phyloP scores from a whole-genome alignment of 2,797 vertebrate genomes.

The Brachyalestes nurse region DNA sequence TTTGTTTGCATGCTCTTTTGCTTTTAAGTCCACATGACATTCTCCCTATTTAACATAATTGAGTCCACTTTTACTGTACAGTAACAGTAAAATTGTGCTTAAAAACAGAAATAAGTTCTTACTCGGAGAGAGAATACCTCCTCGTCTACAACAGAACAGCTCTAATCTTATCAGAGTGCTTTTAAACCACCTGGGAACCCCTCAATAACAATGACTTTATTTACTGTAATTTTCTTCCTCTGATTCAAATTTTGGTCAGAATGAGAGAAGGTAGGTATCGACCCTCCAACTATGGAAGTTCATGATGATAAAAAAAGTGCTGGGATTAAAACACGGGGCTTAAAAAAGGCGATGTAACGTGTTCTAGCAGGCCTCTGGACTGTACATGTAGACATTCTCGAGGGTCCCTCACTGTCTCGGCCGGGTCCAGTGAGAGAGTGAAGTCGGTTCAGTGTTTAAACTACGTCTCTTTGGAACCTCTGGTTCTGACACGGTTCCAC shows the following conservation, averaged over 20 bases:
- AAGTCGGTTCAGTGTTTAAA: constrained; percentile 20
- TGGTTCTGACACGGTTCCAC: neutral
- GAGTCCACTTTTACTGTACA: constrained; percentile 15
- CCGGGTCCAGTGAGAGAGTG: constrained; percentile 18
- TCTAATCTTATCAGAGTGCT: neutral
- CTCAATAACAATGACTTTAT: neutral
- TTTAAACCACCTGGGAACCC: constrained; percentile 5
- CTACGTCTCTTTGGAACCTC: constrained; percentile 6
- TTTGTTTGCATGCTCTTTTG: neutral
- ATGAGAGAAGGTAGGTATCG: neutral
- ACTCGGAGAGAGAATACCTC: neutral
- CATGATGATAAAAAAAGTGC: constrained; percentile 11
- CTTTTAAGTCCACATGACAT: neutral
- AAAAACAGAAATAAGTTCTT: neutral
- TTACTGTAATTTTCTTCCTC: neutral
- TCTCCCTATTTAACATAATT: neutral
- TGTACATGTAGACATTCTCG: constrained; percentile 29
- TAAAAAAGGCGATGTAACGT: constrained; percentile 41
- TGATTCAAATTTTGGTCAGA: neutral
- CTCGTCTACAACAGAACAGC: neutral
- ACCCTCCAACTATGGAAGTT: neutral
- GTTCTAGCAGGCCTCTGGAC: constrained; percentile 36
- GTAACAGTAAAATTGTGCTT: constrained; percentile 29
- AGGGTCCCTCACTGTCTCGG: neutral
- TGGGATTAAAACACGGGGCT: constrained; percentile 26